Percentiles rank a stretch among this genome's conserved stretches.
These are phyloP conservation scores for Galemys pyrenaicus DNA, from an alignment of 2,113 vertebrate genomes.

Conservation along the genomic window DNA sequence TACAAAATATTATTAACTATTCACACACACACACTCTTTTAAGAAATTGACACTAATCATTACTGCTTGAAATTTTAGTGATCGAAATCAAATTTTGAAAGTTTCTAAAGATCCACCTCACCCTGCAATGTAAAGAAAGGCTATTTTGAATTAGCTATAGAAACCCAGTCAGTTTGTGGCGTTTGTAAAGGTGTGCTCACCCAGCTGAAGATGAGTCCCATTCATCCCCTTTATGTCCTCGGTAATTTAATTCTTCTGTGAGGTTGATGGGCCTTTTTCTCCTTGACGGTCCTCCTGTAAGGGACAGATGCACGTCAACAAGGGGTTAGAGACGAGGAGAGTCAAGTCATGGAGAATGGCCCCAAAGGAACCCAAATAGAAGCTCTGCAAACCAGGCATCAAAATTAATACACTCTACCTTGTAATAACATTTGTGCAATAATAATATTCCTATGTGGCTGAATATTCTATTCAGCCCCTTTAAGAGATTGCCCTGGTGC, in stretches of 20 bases:
- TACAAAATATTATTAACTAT: not conserved
- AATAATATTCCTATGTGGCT: constrained; percentile 69
- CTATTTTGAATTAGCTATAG: constrained; percentile 3
- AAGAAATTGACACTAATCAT: not conserved
- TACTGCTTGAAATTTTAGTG: constrained; percentile 1
- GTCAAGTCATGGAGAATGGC: not conserved
- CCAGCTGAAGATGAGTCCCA: constrained; percentile 80
- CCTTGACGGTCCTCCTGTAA: constrained; percentile 65
- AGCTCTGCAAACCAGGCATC: constrained; percentile 21
- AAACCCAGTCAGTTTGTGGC: not conserved
- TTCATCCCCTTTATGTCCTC: constrained; percentile 80
- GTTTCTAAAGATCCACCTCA: constrained; percentile 9
- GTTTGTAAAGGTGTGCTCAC: constrained; percentile 36
- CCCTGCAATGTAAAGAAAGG: not conserved
- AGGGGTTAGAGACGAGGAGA: constrained; percentile 48
- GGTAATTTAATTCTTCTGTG: constrained; percentile 83
- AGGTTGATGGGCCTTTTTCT: constrained; percentile 51
- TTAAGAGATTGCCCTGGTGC: constrained; percentile 82
- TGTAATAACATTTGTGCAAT: constrained; percentile 64
- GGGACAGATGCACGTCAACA: constrained; percentile 74
- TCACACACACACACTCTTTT: not conserved
- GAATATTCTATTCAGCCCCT: constrained; percentile 77
- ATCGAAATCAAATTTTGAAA: not conserved
- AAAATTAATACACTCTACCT: constrained; percentile 74
- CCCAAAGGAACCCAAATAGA: constrained; percentile 61